Evolutionary conservation across 1,140 invertebrate genomes (phyloP).

Genomic region (Choristoneura fumiferana): DNA sequence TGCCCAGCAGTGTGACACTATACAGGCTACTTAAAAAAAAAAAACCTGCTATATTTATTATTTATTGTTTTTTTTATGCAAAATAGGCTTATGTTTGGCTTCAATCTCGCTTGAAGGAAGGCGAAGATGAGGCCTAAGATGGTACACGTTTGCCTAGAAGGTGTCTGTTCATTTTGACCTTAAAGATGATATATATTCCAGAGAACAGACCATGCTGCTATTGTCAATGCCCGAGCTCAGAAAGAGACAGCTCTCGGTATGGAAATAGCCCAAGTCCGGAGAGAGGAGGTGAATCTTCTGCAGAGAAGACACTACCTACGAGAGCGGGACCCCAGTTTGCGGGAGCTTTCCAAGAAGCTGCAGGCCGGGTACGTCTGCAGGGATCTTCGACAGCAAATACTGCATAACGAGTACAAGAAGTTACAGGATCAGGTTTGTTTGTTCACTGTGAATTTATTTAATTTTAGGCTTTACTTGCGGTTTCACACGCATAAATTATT

Average conservation of each 20-base stretch:
- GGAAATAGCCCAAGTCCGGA: conserved; percentile 48
- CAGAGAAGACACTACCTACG: conserved; percentile 54
- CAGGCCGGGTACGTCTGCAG: conserved; percentile 61
- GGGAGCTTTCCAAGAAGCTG: conserved; percentile 47
- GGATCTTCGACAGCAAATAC: conserved; percentile 59
- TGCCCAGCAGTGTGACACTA: too few species aligned
- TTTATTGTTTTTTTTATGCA: too few species aligned
- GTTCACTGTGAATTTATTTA: too few species aligned
- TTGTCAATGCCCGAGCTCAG: conserved; percentile 55
- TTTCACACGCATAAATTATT: too few species aligned
- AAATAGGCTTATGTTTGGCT: too few species aligned
- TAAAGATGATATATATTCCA: conserved; percentile 29
- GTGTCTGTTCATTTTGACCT: too few species aligned
- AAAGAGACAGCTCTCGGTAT: conserved; percentile 51
- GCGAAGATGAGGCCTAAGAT: too few species aligned
- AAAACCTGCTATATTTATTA: too few species aligned
- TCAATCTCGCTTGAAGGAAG: too few species aligned
- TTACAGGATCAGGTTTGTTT: conserved; percentile 65
- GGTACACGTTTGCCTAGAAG: too few species aligned
- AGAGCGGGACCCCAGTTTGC: conserved; percentile 51
- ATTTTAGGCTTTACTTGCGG: too few species aligned
- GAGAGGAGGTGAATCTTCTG: conserved; percentile 44
- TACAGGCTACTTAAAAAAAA: too few species aligned
- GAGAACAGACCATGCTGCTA: conserved; percentile 68
- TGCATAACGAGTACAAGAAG: conserved; percentile 59